Base-by-base conservation (phyloP, 2,888 invertebrate genomes). In the Epicampocera succincta region DNA sequence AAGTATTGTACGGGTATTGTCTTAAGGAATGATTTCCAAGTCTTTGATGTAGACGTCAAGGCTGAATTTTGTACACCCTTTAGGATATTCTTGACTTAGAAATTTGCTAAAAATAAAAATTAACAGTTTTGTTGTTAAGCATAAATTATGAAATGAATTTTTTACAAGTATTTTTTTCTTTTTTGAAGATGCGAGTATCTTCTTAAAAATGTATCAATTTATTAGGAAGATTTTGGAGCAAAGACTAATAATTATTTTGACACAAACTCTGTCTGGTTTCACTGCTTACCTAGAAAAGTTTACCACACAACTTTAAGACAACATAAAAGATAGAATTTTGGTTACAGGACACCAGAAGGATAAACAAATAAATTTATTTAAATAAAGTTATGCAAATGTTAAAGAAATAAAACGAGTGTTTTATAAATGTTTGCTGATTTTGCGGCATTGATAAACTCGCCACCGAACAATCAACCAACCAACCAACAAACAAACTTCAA, bases 391-490 rank as follows among this genome's bases (percentile, higher is more conserved):
- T 78, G 60, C 74, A 60, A 78, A 77, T 73, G 71, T 71, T 77
- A 69, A 42, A 60, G 71, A 74, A 71, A 73, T 56, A 77, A 73
- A 77, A 72, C 19, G 65, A 78, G 15, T 65, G 63, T 60, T 74
- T 48, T 66, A 56, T 63, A 81, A 81, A 81, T 81, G 73, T 82
- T 82, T 78, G 82, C 78, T 82, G 82, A 82, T 82, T 78, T 71
- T 61, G 60, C 48, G 71, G 33, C 74, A 60, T 66, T 82, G 82
- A 82, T 82, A 82, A 82, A 29, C 29, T 50, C 52, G 44, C 54
- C n/a, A n/a, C 2, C 25, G 5, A 25, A 25, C 25, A 25, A 25
- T 25, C 25, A 29, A 29, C 29, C 29, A 29, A 8, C 8, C 3
- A 33, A 9, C 33, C 3, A 46, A 61, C 25, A 73, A 78, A 75